Percentiles rank a stretch among this genome's conserved stretches.
Conservation (phyloP, 2,797 vertebrate genomes). For the Bovichtus diacanthus region DNA sequence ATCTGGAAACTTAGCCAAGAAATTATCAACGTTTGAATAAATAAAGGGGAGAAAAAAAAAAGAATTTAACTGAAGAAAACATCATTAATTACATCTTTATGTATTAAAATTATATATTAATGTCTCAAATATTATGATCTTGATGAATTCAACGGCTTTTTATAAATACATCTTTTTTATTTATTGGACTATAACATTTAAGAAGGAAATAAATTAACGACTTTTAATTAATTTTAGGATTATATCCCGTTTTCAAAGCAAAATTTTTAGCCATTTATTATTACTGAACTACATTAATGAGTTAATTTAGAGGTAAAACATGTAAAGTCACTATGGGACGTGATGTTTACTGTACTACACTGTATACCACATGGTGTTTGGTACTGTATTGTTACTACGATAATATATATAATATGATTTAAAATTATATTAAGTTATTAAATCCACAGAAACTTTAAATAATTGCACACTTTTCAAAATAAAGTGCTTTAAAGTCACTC, state of each 20-base stretch:
- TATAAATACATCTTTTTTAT: background rate
- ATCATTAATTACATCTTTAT: background rate
- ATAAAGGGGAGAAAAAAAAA: no score
- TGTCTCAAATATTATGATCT: no score
- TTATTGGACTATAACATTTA: no score
- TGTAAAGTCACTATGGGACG: background rate
- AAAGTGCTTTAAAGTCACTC: background rate
- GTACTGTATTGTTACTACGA: no score
- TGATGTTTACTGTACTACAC: no score
- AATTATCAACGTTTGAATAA: background rate
- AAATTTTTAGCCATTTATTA: background rate
- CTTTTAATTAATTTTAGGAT: background rate
- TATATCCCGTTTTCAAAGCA: no score
- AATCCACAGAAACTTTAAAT: background rate
- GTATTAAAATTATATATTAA: no score
- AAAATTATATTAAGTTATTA: background rate
- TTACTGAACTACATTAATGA: background rate
- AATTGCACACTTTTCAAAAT: no score
- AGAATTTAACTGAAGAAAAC: background rate
- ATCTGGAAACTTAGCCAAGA: constrained; percentile 89
- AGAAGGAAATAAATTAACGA: background rate
- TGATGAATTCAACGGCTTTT: background rate
- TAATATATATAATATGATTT: no score
- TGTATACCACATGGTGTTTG: no score
- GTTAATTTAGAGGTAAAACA: background rate